Conservation (phyloP, 2,797 vertebrate genomes). For the Choloepus didactylus region DNA sequence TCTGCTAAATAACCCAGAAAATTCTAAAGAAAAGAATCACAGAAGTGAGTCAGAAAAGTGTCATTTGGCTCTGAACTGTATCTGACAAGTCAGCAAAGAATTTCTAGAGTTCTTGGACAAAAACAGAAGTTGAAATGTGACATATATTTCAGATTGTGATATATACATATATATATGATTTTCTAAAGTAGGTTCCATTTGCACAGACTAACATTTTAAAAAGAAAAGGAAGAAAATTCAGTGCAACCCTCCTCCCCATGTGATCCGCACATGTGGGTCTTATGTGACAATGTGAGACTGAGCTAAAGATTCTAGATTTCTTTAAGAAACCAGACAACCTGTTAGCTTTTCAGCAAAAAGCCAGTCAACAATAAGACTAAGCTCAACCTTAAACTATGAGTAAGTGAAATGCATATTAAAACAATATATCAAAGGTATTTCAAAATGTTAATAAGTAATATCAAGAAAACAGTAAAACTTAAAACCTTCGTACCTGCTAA, state of each 20-base stretch:
- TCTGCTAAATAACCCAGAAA: neutral
- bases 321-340: neutral
- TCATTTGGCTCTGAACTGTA: neutral
- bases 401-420: neutral
- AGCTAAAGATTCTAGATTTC: neutral
- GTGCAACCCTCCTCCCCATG: neutral
- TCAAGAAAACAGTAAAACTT: neutral
- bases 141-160: neutral
- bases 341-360: neutral
- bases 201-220: neutral
- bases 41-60: neutral
- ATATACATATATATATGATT: neutral
- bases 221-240: neutral
- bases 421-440: neutral
- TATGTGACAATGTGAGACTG: neutral
- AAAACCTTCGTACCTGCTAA: neutral
- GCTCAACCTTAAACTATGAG: neutral
- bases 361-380: neutral
- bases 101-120: neutral
- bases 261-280: neutral
- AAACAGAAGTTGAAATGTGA: neutral
- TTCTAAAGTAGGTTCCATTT: neutral
- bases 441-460: neutral
- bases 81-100: neutral
- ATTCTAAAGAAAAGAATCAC: neutral